phyloP scores from a whole-genome alignment of 2,113 vertebrate species.

The Sturnus vulgaris region DNA sequence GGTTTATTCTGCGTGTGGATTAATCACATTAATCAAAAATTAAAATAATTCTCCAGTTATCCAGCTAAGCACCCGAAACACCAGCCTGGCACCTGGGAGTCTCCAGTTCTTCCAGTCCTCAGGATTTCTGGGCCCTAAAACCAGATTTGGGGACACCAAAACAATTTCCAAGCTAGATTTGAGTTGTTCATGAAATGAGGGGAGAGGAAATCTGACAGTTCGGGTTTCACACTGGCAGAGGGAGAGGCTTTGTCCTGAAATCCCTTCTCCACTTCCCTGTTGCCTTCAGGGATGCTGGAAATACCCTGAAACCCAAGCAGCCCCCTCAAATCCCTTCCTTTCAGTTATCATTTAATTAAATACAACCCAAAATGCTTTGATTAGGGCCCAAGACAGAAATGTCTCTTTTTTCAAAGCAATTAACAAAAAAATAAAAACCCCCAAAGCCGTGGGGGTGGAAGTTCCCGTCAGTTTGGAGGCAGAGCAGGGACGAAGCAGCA shows the following conservation, averaged over 20 bases:
- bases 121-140: background rate
- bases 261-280: background rate
- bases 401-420: background rate
- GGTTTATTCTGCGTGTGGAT: rapidly evolving
- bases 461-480: background rate
- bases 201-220: background rate
- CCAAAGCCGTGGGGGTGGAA: rapidly evolving
- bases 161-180: rapidly evolving
- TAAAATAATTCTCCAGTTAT: background rate
- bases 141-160: background rate
- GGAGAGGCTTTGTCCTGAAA: background rate
- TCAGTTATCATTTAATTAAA: background rate
- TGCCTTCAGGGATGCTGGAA: background rate
- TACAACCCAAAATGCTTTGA: background rate
- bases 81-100: background rate
- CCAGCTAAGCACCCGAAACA: too few species aligned
- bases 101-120: background rate
- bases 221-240: background rate
- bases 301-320: background rate
- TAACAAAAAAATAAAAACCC: background rate
- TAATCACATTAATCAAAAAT: background rate
- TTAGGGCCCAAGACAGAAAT: background rate
- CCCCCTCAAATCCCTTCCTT: background rate
- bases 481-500: background rate
- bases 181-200: background rate